phyloP scores from a whole-genome alignment of 2,797 vertebrate species.

The Tangara arthus region DNA sequence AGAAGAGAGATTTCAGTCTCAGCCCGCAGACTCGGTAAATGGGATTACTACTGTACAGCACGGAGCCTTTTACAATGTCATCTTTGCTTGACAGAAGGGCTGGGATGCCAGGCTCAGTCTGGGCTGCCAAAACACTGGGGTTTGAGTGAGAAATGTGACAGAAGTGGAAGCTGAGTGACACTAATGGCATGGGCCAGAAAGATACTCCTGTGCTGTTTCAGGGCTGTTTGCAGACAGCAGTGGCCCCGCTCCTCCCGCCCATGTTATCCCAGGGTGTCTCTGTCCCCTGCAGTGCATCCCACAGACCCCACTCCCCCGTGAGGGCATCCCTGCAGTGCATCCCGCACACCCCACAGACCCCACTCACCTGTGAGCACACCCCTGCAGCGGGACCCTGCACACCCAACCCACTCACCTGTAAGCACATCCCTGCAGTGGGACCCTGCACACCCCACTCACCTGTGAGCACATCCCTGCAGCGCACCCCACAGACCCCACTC shows the following conservation, averaged over 20 bases:
- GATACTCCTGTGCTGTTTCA: background rate
- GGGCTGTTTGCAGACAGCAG: background rate
- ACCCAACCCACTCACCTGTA: background rate
- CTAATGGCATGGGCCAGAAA: background rate
- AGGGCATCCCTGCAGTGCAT: background rate
- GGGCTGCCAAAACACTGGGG: background rate
- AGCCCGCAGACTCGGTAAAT: background rate
- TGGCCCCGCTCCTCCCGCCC: rapidly evolving
- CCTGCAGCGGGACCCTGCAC: conserved; percentile 48
- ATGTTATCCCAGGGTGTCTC: too few relatives aligned
- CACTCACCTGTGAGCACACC: background rate
- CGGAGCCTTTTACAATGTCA: background rate
- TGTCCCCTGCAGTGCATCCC: background rate
- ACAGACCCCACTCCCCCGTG: background rate
- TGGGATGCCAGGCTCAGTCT: background rate
- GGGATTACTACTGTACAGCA: background rate
- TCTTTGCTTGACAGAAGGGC: conserved; percentile 18
- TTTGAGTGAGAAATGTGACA: conserved; percentile 46
- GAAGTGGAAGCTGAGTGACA: conserved; percentile 48
- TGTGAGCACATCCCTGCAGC: background rate
- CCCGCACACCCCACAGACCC: conserved; percentile 12
- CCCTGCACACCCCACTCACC: too few relatives aligned
- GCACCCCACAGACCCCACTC: rapidly evolving
- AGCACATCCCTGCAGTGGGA: background rate
- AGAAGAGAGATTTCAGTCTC: background rate